Evolutionary conservation across 2,797 vertebrate species (phyloP).

Genomic region (Malurus leucopterus): DNA sequence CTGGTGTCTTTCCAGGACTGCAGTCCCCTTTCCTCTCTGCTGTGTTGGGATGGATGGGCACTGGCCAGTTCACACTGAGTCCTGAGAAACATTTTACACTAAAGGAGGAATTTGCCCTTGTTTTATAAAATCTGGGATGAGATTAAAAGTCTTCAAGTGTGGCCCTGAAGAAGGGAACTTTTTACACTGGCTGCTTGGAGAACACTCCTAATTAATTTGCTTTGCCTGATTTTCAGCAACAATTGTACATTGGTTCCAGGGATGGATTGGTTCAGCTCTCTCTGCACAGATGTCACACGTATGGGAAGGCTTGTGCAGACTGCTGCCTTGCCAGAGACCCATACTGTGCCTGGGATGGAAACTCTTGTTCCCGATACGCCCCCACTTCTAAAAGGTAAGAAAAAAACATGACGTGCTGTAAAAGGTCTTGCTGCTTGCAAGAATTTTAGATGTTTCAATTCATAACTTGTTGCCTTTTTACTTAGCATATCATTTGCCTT

Average conservation of each 20-base stretch:
- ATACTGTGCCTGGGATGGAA: conserved; percentile 97
- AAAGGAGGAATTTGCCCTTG: background rate
- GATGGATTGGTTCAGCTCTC: conserved; percentile 91
- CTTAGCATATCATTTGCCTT: conserved; percentile 21
- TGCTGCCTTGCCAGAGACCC: conserved; percentile 97
- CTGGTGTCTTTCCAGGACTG: background rate
- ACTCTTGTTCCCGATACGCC: conserved; percentile 88
- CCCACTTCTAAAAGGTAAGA: conserved; percentile 91
- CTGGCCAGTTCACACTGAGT: background rate
- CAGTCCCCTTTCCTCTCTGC: background rate
- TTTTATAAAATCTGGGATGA: background rate
- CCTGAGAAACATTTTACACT: background rate
- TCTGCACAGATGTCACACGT: conserved; percentile 91
- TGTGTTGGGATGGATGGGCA: background rate
- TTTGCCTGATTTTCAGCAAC: conserved; percentile 84
- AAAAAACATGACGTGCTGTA: background rate
- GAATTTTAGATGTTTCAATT: background rate
- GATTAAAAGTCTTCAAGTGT: background rate
- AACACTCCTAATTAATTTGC: conserved; percentile 58
- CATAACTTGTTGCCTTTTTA: background rate
- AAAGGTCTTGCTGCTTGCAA: background rate
- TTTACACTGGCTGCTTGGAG: conserved; percentile 1
- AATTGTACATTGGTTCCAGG: conserved; percentile 90
- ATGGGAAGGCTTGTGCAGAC: conserved; percentile 93
- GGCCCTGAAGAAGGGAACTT: conserved; percentile 1